Percentiles rank a stretch among this genome's conserved stretches.
Conservation (phyloP, 2,888 invertebrate species). For the Drosophila parthenogenetica region DNA sequence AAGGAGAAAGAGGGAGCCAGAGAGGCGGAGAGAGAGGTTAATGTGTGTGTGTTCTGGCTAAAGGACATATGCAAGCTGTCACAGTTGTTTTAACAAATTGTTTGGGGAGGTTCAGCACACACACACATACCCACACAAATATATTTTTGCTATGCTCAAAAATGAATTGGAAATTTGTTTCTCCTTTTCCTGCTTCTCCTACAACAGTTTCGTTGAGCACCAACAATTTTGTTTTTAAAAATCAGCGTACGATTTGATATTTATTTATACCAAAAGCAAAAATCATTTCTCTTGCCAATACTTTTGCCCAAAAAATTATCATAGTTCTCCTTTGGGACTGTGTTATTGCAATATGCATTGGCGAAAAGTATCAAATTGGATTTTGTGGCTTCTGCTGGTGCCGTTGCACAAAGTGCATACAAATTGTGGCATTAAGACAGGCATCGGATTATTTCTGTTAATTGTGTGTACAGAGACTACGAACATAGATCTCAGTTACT, state of each 20-base stretch:
- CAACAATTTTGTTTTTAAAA: slow-evolving; percentile 28
- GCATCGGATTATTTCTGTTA: slow-evolving; percentile 14
- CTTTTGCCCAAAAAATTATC: not conserved
- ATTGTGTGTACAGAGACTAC: slow-evolving; percentile 2
- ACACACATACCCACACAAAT: slow-evolving; percentile 1
- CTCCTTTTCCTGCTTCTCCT: slow-evolving; percentile 17
- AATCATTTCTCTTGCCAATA: slow-evolving; percentile 4
- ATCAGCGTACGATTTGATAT: slow-evolving; percentile 33
- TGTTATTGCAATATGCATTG: slow-evolving; percentile 12
- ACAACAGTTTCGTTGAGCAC: slow-evolving; percentile 26
- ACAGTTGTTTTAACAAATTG: slow-evolving; percentile 81
- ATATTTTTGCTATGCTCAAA: slow-evolving; percentile 22
- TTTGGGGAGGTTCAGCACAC: slow-evolving; percentile 51
- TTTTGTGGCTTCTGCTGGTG: slow-evolving; percentile 16
- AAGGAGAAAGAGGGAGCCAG: not conserved
- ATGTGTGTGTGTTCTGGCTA: slow-evolving; percentile 39
- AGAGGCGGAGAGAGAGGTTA: not conserved
- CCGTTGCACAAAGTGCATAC: slow-evolving; percentile 29
- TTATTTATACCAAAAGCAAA: slow-evolving; percentile 30
- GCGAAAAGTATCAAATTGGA: slow-evolving; percentile 31
- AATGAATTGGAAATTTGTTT: slow-evolving; percentile 41
- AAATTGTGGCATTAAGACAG: slow-evolving; percentile 18
- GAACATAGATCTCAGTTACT: not conserved
- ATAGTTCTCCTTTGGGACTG: slow-evolving; percentile 8
- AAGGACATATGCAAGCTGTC: slow-evolving; percentile 81